Base-by-base conservation (phyloP, 1,140 invertebrate species). In the Coenobita brevimanus region DNA sequence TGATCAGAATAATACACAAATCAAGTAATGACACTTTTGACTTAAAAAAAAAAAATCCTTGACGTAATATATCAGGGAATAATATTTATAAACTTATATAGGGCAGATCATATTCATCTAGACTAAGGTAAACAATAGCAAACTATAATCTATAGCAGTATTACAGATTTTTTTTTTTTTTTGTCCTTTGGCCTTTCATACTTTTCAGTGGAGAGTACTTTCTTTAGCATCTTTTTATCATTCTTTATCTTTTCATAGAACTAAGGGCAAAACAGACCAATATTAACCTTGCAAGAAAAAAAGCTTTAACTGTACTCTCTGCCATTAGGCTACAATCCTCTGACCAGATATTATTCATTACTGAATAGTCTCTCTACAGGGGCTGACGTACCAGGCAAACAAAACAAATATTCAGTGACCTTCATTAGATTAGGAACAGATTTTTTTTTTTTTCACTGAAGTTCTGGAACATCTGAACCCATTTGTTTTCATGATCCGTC, bases 231-330 rank as follows among this genome's bases (percentile, higher is more conserved):
- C n/a, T 73, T 73, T 30, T 2, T 10, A 36, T 30, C 33, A 6
- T 36, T 73, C 38, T 73, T 73, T 73, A 73, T 36, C 33, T 73
- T 73, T 6, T 73, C 69, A 73, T 33, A 73, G 38, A 73, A 73
- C 36, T 73, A 36, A 17, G 64, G 27, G 38, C 69, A 73, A 33
- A 36, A 4, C 36, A 73, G 21, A 21, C 21, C 27, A 30, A 73
- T 30, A 36, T 73, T 73, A 15, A 73, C 21, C 69, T 73, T 33
- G 4, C 33, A 73, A 36, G 69, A 73, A 73, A 73, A 27, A 73
- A 36, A 36, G 69, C 30, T 33, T 73, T 30, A 73, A 73, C 69
- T 6, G 69, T 73, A 21, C 3, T 73, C 3, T 73, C 69, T 73
- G 69, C 30, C 24, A 2, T 73, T 17, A 30, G 21, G 38, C 69